Conservation (phyloP, 2,888 invertebrate genomes). For the Tenthredo livida region DNA sequence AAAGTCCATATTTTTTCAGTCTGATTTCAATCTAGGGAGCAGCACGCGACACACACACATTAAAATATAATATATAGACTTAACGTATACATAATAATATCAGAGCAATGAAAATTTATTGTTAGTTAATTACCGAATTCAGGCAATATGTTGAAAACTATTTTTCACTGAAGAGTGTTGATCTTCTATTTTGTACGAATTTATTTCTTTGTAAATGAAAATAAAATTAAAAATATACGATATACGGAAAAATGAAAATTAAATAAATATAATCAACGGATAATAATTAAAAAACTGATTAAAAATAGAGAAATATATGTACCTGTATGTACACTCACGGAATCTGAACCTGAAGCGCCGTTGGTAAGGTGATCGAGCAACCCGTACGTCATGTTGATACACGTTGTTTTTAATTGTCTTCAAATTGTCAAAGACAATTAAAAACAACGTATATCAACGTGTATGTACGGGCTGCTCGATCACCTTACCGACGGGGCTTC, state of each 20-base stretch:
- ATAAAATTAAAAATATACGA: neutral
- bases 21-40: neutral
- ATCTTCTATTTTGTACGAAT: neutral
- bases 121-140: neutral
- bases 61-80: slow-evolving; percentile 33
- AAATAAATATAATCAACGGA: neutral
- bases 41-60: slow-evolving; percentile 42
- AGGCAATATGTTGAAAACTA: neutral
- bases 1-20: neutral
- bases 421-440: no score
- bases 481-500: no score
- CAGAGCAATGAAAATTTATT: slow-evolving; percentile 13
- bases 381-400: no score
- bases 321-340: no score
- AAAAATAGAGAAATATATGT: neutral
- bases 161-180: slow-evolving; percentile 2
- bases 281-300: neutral
- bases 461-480: no score
- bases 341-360: no score
- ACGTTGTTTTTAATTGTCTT: no score
- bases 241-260: neutral
- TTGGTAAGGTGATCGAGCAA: no score
- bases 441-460: no score
- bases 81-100: neutral
- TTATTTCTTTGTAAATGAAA: neutral